phyloP scores from a whole-genome alignment of 2,113 vertebrate genomes.

The Emydura subglobosa region DNA sequence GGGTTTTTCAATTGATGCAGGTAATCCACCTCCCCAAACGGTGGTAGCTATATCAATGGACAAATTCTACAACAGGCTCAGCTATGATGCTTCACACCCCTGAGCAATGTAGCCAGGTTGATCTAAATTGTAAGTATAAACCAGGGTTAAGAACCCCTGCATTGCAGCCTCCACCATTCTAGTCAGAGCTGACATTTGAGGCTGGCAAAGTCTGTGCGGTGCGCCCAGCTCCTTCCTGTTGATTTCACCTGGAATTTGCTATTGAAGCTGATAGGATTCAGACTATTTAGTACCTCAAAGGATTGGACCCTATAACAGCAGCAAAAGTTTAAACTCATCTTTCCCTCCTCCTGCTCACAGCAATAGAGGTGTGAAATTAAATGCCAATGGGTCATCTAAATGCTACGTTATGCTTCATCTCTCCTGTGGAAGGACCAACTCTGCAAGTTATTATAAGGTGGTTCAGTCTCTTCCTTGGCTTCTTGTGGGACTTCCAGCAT shows the following conservation, averaged over 20 bases:
- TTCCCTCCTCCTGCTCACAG: neutral
- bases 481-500: neutral
- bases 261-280: neutral
- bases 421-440: neutral
- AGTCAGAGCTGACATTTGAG: neutral
- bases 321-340: neutral
- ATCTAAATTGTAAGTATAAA: neutral
- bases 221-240: neutral
- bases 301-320: neutral
- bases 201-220: neutral
- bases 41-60: neutral
- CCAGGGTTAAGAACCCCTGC: neutral
- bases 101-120: neutral
- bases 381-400: neutral
- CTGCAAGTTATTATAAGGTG: neutral
- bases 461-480: neutral
- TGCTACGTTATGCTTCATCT: neutral
- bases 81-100: neutral
- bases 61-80: neutral
- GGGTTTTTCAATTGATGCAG: neutral
- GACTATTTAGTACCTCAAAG: neutral
- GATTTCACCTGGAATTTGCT: neutral
- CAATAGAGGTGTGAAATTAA: neutral
- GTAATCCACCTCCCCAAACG: neutral
- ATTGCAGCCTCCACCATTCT: neutral